phyloP scores from a whole-genome alignment of 2,888 invertebrate genomes.

The Linyphia triangularis region DNA sequence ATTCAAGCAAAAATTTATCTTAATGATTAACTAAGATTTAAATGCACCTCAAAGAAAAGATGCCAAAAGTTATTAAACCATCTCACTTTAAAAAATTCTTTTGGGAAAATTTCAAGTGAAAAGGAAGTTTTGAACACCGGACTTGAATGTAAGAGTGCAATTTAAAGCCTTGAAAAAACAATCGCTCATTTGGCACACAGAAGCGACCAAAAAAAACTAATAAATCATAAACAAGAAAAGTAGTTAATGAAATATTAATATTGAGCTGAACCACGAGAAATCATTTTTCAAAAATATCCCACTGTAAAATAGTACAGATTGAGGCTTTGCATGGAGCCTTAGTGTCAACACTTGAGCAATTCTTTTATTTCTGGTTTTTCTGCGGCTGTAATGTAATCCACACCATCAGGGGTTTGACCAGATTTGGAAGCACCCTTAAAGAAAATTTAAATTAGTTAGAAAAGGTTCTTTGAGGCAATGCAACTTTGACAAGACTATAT shows the following conservation, averaged over 20 bases:
- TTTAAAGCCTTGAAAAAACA: neutral
- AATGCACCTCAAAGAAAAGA: no score
- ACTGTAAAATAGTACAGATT: conserved; percentile 33
- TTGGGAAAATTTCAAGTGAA: neutral
- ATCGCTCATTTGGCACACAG: conserved; percentile 28
- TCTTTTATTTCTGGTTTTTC: conserved; percentile 94
- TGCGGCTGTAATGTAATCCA: conserved; percentile 91
- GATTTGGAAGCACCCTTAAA: conserved; percentile 90
- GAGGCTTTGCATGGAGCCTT: neutral
- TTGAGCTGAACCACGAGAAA: conserved; percentile 33
- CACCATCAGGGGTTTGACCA: conserved; percentile 92
- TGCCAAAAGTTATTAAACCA: no score
- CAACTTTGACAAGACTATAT: no score
- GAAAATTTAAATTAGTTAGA: no score
- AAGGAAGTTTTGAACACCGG: neutral
- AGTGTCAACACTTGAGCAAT: conserved; percentile 82
- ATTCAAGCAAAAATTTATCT: no score
- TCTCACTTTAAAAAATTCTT: neutral
- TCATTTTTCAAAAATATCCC: conserved; percentile 49
- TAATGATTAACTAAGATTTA: no score
- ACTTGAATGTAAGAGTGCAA: neutral
- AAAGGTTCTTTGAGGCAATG: no score
- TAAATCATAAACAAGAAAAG: neutral
- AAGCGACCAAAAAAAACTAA: conserved; percentile 27
- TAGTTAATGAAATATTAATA: conserved; percentile 19